phyloP scores from a whole-genome alignment of 2,888 invertebrate species.

The Pelosia muscerda region DNA sequence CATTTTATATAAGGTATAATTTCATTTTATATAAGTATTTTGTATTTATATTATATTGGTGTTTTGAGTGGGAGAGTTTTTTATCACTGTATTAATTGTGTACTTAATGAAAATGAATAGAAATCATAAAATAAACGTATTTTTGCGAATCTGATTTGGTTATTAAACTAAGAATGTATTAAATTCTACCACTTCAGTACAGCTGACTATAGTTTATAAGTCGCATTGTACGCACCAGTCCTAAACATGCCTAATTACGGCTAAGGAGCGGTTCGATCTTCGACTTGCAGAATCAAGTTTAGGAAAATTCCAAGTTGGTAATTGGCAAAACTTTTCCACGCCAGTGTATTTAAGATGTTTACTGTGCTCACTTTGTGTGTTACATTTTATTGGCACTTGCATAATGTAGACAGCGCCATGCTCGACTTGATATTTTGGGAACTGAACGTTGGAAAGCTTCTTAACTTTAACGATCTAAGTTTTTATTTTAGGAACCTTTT shows the following conservation, averaged over 20 bases:
- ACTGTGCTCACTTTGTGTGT: slow-evolving; percentile 39
- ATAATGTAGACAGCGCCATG: slow-evolving; percentile 16
- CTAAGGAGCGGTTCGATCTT: slow-evolving; percentile 55
- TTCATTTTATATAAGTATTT: too few relatives aligned
- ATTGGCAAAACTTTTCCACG: slow-evolving; percentile 55
- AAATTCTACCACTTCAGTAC: neutral
- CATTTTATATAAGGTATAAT: too few relatives aligned
- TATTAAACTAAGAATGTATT: too few relatives aligned
- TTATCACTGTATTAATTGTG: too few relatives aligned
- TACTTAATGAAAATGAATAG: too few relatives aligned
- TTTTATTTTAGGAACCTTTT: neutral
- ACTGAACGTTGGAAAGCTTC: neutral
- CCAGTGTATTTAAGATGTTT: slow-evolving; percentile 55
- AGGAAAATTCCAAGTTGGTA: slow-evolving; percentile 53
- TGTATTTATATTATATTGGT: too few relatives aligned
- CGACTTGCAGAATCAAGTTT: slow-evolving; percentile 56
- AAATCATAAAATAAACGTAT: too few relatives aligned
- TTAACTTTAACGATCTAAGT: neutral
- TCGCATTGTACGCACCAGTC: slow-evolving; percentile 29
- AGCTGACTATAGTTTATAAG: neutral
- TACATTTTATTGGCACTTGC: slow-evolving; percentile 40
- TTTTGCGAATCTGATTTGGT: too few relatives aligned
- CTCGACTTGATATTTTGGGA: slow-evolving; percentile 8
- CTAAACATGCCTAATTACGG: slow-evolving; percentile 53
- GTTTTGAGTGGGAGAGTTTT: too few relatives aligned